Percentiles rank a stretch among this genome's conserved stretches.
These are phyloP conservation scores for Psammodynastes pulverulentus DNA, from an alignment of 2,113 vertebrate species.

Conservation along the genomic window DNA sequence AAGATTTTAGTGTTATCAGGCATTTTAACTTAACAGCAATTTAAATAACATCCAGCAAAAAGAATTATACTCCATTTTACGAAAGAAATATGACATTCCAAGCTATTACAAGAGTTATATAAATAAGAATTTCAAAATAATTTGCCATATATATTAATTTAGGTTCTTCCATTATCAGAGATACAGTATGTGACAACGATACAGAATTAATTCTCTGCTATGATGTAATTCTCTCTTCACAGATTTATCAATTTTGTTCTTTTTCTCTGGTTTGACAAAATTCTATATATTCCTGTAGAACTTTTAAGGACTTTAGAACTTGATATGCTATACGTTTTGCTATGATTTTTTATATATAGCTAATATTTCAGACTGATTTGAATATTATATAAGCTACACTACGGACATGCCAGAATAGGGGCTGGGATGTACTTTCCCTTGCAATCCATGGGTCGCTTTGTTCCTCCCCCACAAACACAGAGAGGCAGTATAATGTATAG, in stretches of 20 bases:
- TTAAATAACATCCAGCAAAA: neutral
- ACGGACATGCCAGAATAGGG: neutral
- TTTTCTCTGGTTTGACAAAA: neutral
- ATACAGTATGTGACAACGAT: neutral
- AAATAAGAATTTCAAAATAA: neutral
- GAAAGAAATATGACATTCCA: neutral
- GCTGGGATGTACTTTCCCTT: neutral
- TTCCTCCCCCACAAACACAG: neutral
- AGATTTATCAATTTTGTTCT: neutral
- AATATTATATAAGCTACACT: neutral
- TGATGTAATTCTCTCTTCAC: neutral
- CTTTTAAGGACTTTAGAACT: neutral
- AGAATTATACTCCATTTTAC: neutral
- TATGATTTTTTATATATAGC: neutral
- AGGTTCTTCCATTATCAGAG: neutral
- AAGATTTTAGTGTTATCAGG: neutral
- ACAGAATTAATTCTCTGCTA: neutral
- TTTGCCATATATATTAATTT: neutral
- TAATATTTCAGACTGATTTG: neutral
- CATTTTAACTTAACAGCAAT: neutral
- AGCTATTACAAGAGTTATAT: too few species aligned
- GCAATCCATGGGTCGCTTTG: neutral
- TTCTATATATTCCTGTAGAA: neutral
- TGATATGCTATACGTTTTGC: neutral
- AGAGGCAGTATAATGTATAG: neutral